Percentiles rank a stretch among this genome's conserved stretches.
phyloP scores from a whole-genome alignment of 2,888 invertebrate genomes.

The Dascillus cervinus region DNA sequence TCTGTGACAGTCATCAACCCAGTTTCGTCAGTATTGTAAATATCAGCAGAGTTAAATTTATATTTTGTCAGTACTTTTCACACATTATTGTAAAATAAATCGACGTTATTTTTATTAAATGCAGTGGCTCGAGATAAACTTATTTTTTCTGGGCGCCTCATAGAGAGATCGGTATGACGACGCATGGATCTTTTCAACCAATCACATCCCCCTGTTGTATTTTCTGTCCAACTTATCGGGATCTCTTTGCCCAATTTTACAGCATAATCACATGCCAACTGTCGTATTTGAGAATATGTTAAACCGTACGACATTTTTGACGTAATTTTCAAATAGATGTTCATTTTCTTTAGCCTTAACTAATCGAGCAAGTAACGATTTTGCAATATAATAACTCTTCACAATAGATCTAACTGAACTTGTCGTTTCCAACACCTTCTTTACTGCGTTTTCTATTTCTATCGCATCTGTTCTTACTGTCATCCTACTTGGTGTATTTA shows the following conservation, averaged over 20 bases:
- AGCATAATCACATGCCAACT: constrained; percentile 6
- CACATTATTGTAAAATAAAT: constrained; percentile 3
- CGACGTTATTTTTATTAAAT: constrained; percentile 2
- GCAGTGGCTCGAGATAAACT: no score
- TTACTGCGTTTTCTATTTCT: no score
- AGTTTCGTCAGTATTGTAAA: no score
- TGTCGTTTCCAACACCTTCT: constrained; percentile 2
- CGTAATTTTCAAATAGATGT: constrained; percentile 2
- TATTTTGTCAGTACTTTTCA: constrained; percentile 2
- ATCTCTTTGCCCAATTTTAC: neutral
- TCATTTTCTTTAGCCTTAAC: constrained; percentile 2
- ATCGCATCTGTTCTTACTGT: neutral
- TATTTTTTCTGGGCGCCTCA: no score
- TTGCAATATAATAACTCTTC: constrained; percentile 2
- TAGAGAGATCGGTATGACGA: no score
- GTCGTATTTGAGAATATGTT: constrained; percentile 2
- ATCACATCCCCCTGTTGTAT: no score
- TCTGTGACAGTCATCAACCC: constrained; percentile 2
- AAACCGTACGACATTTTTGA: constrained; percentile 3
- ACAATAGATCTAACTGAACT: constrained; percentile 2
- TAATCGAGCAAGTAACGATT: constrained; percentile 3
- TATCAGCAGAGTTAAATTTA: constrained; percentile 1
- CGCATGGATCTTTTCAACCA: no score
- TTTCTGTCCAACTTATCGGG: constrained; percentile 1
- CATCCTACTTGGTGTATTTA: constrained; percentile 2